These are phyloP conservation scores for Lycaena phlaeas DNA, from an alignment of 2,888 invertebrate genomes.

Conservation along the genomic window DNA sequence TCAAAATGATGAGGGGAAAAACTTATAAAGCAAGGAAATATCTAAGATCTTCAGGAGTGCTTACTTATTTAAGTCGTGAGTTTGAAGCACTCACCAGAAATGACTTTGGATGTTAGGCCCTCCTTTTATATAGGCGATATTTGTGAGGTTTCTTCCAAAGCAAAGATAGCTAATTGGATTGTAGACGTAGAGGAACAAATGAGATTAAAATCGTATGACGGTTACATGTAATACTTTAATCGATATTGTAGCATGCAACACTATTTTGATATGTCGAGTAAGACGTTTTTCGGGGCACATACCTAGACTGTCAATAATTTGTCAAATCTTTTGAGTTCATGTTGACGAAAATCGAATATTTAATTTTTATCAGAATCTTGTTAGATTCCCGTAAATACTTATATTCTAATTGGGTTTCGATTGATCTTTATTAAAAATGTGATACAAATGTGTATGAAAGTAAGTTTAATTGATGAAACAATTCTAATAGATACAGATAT, in stretches of 20 bases:
- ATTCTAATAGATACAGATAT: too few species aligned
- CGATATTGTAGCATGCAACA: conserved; percentile 30
- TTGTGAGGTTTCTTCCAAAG: conserved; percentile 61
- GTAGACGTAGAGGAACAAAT: conserved; percentile 44
- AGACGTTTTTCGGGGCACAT: conserved; percentile 16
- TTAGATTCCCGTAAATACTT: not conserved
- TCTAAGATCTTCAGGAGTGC: conserved; percentile 17
- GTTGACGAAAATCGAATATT: not conserved
- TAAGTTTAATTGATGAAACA: not conserved
- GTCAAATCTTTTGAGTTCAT: conserved; percentile 18
- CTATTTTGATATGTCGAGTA: conserved; percentile 16
- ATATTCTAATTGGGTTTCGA: conserved; percentile 15
- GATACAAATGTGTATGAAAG: conserved; percentile 5
- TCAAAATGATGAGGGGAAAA: too few species aligned
- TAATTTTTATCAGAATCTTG: too few species aligned
- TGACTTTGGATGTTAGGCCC: conserved; percentile 35
- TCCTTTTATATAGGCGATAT: conserved; percentile 47
- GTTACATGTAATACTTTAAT: conserved; percentile 34
- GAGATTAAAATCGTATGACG: conserved; percentile 38
- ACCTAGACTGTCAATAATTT: conserved; percentile 24
- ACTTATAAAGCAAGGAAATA: conserved; percentile 18
- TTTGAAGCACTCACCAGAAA: conserved; percentile 63
- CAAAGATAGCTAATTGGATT: conserved; percentile 60
- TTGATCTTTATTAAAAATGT: conserved; percentile 6
- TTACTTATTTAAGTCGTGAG: conserved; percentile 32